phyloP scores from a whole-genome alignment of 2,888 invertebrate genomes.

The Eupithecia dodoneata region DNA sequence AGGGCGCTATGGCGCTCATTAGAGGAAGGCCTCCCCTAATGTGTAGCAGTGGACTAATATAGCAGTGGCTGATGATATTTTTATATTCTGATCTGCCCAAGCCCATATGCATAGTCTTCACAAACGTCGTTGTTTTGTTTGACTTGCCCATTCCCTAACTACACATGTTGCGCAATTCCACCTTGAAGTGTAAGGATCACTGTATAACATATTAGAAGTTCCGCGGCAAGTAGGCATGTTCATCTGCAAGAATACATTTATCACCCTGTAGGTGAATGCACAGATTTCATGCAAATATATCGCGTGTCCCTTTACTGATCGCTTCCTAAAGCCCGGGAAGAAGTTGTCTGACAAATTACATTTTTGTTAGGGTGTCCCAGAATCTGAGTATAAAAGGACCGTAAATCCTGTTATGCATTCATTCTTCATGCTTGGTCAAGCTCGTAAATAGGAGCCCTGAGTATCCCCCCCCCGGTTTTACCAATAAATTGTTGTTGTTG shows the following conservation, averaged over 20 bases:
- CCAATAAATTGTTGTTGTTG: constrained; percentile 43
- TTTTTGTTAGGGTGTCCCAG: constrained; percentile 62
- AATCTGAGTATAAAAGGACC: constrained; percentile 64
- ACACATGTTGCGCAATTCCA: background rate
- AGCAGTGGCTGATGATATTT: no score
- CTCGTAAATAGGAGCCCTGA: constrained; percentile 60
- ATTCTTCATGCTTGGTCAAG: constrained; percentile 70
- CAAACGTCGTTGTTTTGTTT: background rate
- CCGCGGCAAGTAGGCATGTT: constrained; percentile 13
- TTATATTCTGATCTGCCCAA: background rate
- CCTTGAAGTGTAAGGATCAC: background rate
- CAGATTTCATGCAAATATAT: constrained; percentile 36
- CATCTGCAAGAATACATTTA: constrained; percentile 37
- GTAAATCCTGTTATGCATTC: constrained; percentile 70
- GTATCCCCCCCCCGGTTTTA: constrained; percentile 31
- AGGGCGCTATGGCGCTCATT: no score
- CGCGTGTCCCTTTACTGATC: constrained; percentile 51
- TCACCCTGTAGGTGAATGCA: constrained; percentile 38
- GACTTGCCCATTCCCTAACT: background rate
- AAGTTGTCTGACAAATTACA: constrained; percentile 63
- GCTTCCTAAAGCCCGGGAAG: constrained; percentile 49
- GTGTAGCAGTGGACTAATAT: no score
- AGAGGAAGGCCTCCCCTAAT: no score
- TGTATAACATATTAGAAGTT: background rate
- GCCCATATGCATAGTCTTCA: background rate